phyloP scores from a whole-genome alignment of 2,113 vertebrate species.

The Cebidichthys violaceus region DNA sequence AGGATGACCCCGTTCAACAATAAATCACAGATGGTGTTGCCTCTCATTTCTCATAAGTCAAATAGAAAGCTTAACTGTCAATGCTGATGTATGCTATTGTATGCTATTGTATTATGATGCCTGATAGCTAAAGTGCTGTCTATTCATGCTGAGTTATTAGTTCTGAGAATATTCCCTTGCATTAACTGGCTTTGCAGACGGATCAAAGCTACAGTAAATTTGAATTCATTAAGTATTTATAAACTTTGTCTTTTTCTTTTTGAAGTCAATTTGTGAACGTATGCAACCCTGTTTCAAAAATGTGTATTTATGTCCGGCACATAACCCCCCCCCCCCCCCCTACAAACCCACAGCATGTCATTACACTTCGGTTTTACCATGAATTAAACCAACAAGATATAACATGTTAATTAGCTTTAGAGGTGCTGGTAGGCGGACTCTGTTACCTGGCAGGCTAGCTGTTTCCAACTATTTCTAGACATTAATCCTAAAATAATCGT shows the following conservation, averaged over 20 bases:
- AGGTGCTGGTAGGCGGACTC: neutral
- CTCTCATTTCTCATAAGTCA: constrained; percentile 10
- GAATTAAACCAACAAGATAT: neutral
- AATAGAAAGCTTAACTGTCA: constrained; percentile 17
- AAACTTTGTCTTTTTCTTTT: constrained; percentile 1
- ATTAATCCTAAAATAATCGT: constrained; percentile 9
- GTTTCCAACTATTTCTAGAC: constrained; percentile 12
- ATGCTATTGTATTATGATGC: neutral
- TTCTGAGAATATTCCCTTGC: neutral
- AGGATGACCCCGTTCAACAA: neutral
- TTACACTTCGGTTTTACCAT: neutral
- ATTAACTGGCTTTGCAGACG: neutral
- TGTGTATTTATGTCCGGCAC: neutral
- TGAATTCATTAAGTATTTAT: neutral
- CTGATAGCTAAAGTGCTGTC: constrained; percentile 5
- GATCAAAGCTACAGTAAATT: neutral
- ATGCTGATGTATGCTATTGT: too few species aligned
- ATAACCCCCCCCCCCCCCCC: neutral
- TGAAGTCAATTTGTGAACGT: neutral
- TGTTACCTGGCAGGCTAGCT: neutral
- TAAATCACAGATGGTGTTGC: constrained; percentile 30
- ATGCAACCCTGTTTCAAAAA: neutral
- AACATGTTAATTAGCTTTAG: constrained; percentile 1
- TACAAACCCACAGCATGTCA: neutral
- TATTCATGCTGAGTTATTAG: constrained; percentile 6